These are phyloP conservation scores for Scatophagus argus DNA, from an alignment of 2,113 vertebrate genomes.

Conservation along the genomic window DNA sequence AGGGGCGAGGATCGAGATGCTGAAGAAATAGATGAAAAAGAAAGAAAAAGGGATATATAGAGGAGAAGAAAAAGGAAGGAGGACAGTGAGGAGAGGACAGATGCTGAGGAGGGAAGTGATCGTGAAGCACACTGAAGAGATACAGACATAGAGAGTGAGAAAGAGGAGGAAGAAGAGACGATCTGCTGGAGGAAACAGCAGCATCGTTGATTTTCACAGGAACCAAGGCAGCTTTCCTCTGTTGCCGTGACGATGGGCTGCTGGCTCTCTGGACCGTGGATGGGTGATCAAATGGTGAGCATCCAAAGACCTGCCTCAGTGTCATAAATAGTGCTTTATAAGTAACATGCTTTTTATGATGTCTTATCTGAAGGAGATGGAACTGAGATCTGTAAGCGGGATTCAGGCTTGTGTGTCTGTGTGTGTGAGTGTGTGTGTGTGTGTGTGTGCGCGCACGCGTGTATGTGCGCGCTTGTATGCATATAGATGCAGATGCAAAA, in stretches of 20 bases:
- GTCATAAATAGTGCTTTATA: background rate
- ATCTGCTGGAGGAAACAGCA: conserved; percentile 62
- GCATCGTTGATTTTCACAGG: conserved; percentile 52
- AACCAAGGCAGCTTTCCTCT: conserved; percentile 51
- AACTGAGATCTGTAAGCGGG: background rate
- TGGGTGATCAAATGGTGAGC: conserved; percentile 74
- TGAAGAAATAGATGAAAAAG: conserved; percentile 43
- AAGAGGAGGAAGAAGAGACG: conserved; percentile 47
- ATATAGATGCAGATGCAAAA: conserved; percentile 43
- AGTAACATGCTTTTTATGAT: background rate
- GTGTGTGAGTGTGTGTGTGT: background rate
- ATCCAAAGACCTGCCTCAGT: background rate
- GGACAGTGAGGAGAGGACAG: conserved; percentile 13
- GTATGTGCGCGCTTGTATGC: conserved; percentile 5
- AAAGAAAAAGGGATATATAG: background rate
- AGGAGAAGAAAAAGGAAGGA: conserved; percentile 3
- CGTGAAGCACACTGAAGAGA: conserved; percentile 32
- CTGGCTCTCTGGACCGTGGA: conserved; percentile 81
- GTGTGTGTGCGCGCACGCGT: background rate
- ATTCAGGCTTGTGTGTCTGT: background rate
- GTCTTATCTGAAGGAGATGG: background rate
- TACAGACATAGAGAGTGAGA: conserved; percentile 24
- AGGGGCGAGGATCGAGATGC: conserved; percentile 31
- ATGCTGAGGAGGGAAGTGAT: conserved; percentile 40
- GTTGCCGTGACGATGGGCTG: conserved; percentile 79